Base-by-base conservation (phyloP, 2,113 vertebrate species). In the Xerus inauris region DNA sequence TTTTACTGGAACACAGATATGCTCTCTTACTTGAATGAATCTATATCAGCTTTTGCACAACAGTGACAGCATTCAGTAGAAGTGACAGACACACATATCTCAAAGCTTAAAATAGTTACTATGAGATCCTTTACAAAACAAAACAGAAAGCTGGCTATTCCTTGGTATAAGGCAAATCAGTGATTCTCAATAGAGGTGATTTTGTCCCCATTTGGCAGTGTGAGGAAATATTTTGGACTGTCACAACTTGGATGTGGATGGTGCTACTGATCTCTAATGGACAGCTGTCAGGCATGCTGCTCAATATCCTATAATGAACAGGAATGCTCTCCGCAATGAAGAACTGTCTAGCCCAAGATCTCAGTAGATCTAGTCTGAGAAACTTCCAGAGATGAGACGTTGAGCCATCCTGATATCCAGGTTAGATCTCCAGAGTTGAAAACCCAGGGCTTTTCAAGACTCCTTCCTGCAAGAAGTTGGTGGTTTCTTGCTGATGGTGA, bases 381-480 rank as follows among this genome's bases (percentile, higher is more conserved):
- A 1, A 3, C 8, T 40, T 49, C 24, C 26, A 4, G 0, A 35
- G 0, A 35, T 5, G 5, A 42, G 28, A 3, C 17, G 13, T 83
- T 42, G 92, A 87, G 38, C 4, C 35, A 65, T 2, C 54, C 22
- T 49, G 57, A 42, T 38, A 65, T 20, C 12, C 54, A 51, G 24
- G n/a, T 28, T 19, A 67, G 35, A 57, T 42, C 17, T 75, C 40
- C 32, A 35, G 8, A 92, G 16, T 19, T 47, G 26, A 71, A 12
- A 86, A 11, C 8, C 20, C 22, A 57, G 8, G 0, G 0, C 17
- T 80, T 80, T 73, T 17, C 40, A 32, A 47, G 32, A 65, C 42
- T 17, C 14, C 42, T 84, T 85, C 49, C 6, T 12, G 11, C 20
- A 11, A 42, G 8, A 45, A 92, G 67, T 1, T 79, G 49, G 14